Evolutionary conservation across 2,797 vertebrate genomes (phyloP).

Genomic region (Cottoperca gobio): DNA sequence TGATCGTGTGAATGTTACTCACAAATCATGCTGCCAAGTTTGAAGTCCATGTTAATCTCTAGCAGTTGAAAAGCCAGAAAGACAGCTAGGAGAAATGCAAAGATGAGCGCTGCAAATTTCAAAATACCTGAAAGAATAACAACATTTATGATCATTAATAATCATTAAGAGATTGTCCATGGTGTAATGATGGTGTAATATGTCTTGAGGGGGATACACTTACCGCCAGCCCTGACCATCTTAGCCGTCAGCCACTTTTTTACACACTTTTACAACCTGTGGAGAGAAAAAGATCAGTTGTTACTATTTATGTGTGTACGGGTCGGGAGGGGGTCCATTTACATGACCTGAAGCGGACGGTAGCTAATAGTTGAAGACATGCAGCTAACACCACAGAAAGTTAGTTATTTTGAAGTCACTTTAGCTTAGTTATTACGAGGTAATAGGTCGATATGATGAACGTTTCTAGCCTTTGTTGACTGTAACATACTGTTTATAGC

Average conservation of each 20-base stretch:
- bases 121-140: conserved; percentile 84
- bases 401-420: not conserved
- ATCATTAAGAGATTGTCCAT: no score
- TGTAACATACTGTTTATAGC: not conserved
- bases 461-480: fast-evolving
- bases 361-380: not conserved
- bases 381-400: no score
- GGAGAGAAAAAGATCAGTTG: no score
- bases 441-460: fast-evolving
- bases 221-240: conserved; percentile 73
- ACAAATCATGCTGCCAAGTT: conserved; percentile 88
- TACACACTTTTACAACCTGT: conserved; percentile 18
- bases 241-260: conserved; percentile 12
- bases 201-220: not conserved
- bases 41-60: conserved; percentile 92
- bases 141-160: not conserved
- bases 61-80: conserved; percentile 94
- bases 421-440: not conserved
- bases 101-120: conserved; percentile 87
- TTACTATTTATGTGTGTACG: no score
- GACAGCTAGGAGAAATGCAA: conserved; percentile 88
- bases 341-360: not conserved
- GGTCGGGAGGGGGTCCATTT: no score
- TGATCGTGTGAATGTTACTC: conserved; percentile 78
- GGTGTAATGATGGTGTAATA: not conserved